phyloP scores from a whole-genome alignment of 1,140 invertebrate species.

The Cyrtorhinus lividipennis region DNA sequence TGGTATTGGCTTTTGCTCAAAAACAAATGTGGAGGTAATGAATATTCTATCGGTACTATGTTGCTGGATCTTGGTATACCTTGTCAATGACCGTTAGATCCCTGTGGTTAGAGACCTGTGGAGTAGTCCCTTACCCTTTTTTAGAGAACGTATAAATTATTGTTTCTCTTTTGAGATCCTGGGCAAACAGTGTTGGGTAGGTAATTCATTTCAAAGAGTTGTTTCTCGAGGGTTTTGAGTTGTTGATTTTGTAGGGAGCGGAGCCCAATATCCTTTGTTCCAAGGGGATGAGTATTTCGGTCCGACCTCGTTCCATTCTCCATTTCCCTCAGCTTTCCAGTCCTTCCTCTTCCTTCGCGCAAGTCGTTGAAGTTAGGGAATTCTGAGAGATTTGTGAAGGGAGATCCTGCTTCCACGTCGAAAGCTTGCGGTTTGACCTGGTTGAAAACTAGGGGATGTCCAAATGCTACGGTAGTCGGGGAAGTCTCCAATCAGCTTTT shows the following conservation, averaged over 20 bases:
- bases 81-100: too few species aligned
- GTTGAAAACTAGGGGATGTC: background rate
- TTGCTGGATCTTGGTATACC: too few species aligned
- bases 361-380: background rate
- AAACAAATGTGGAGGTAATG: too few species aligned
- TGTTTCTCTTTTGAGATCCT: too few species aligned
- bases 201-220: background rate
- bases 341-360: background rate
- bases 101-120: too few species aligned
- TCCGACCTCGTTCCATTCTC: background rate
- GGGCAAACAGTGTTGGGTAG: background rate
- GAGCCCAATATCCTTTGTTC: slow-evolving; percentile 3
- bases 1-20: too few species aligned
- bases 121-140: too few species aligned
- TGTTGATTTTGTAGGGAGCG: background rate
- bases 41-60: too few species aligned
- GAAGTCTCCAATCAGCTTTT: background rate
- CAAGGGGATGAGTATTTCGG: background rate
- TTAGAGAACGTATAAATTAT: too few species aligned
- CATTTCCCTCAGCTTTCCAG: background rate
- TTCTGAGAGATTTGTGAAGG: background rate
- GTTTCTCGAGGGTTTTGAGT: background rate
- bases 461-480: background rate
- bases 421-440: background rate
- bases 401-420: background rate